These are phyloP conservation scores for Bubo scandiacus DNA, from an alignment of 2,113 vertebrate species.

Conservation along the genomic window DNA sequence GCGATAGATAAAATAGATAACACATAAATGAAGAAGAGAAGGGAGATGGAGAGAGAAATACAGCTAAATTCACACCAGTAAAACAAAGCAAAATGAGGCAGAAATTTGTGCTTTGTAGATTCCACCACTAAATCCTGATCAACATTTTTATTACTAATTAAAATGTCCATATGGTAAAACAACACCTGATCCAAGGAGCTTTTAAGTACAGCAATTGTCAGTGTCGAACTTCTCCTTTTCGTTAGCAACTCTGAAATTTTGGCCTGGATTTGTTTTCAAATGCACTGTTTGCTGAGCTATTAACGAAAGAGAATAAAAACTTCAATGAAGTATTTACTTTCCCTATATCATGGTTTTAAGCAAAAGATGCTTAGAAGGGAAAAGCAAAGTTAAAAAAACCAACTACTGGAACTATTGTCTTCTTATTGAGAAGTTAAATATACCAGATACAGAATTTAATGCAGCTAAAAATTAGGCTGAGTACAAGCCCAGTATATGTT, in stretches of 20 bases:
- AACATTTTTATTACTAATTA: conserved; percentile 56
- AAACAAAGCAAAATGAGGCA: neutral
- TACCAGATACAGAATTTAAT: neutral
- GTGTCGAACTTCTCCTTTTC: neutral
- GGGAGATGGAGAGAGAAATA: neutral
- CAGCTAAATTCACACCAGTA: neutral
- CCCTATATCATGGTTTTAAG: neutral
- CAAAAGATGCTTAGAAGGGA: neutral
- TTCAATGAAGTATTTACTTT: neutral
- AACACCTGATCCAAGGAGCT: conserved; percentile 51
- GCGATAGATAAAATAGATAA: neutral
- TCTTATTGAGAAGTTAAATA: neutral
- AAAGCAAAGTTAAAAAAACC: neutral
- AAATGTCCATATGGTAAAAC: conserved; percentile 51
- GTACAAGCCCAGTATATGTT: fast-evolving
- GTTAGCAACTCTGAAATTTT: conserved; percentile 6
- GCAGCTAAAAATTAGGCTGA: neutral
- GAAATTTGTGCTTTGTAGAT: neutral
- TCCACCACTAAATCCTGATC: neutral
- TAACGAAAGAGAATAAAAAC: neutral
- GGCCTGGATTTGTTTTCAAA: neutral
- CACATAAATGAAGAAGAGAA: fast-evolving
- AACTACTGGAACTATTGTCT: too few species aligned
- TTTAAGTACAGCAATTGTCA: conserved; percentile 29
- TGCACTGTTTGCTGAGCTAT: neutral